Evolutionary conservation across 2,113 vertebrate species (phyloP), one percentile per base, ranked within the genome.

Genomic region (Phycodurus eques): DNA sequence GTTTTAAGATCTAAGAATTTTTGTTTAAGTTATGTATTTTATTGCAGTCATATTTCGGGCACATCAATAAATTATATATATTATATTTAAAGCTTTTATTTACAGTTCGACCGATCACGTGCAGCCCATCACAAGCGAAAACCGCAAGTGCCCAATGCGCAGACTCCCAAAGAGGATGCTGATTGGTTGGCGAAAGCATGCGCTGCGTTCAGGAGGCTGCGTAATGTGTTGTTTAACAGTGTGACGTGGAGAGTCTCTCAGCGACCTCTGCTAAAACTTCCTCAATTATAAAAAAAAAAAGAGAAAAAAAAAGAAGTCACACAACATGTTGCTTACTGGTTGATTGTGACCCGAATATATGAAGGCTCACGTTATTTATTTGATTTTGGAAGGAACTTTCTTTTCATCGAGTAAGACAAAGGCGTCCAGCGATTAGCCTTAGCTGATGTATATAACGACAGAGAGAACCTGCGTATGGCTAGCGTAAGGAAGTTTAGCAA

Each of bases 391-490:
- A 27, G 62, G 79, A 73, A 44, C 5, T 66, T 56, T 70, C 44
- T 72, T 65, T 42, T 27, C 4, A 33, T n/a, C 22, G 9, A 42
- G 12, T 22, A 56, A 47, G 59, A 73, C 6, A 39, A 64, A 68
- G n/a, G 15, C 43, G n/a, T 27, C 65, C 20, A 31, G 65, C 39
- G 68, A 79, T 73, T 88, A 87, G 67, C 2, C 63, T 75, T 77
- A 88, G 88, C 88, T 84, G 80, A 39, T 82, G 68, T 81, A 78
- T 82, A 68, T 81, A 78, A 43, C 83, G 72, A 69, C 61, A 72
- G 51, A 49, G 51, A 54, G 59, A 33, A 31, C 67, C 27, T 13
- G 43, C 51, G 46, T 46, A 56, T 20, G 27, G 17, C 27, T 31
- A 46, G 47, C 67, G 77, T 4, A 51, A 74, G 47, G 46, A 54